Conservation (phyloP, 1,140 invertebrate species). For the Amphibalanus amphitrite region DNA sequence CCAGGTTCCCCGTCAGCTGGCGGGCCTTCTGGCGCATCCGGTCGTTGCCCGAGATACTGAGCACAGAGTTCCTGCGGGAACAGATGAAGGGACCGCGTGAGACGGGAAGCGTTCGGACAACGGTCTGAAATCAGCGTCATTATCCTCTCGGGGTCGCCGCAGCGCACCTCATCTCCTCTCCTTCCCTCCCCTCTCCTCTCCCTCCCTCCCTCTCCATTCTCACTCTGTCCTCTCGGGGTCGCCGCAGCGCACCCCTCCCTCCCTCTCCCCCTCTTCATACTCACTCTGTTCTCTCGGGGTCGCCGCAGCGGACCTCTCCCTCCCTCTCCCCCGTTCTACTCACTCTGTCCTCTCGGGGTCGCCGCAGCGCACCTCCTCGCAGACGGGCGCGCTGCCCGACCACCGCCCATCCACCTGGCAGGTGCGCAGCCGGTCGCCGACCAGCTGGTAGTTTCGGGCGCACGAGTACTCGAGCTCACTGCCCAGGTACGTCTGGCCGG, state of each 20-base stretch:
- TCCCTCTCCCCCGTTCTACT: too few species aligned
- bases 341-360: too few species aligned
- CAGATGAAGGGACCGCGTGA: background rate
- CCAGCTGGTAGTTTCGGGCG: constrained; percentile 56
- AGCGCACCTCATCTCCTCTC: too few species aligned
- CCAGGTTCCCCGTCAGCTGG: constrained; percentile 41
- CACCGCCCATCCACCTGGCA: constrained; percentile 59
- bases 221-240: too few species aligned
- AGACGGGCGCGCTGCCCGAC: constrained; percentile 65
- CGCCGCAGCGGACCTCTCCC: too few species aligned
- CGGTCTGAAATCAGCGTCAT: too few species aligned
- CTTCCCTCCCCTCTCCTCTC: constrained; percentile 6
- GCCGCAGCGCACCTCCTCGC: constrained; percentile 41
- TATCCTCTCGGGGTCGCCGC: too few species aligned
- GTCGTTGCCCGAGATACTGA: constrained; percentile 1
- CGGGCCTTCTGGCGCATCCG: constrained; percentile 49
- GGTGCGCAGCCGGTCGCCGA: constrained; percentile 40
- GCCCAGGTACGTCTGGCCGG: constrained; percentile 56
- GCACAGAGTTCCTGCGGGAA: constrained; percentile 8
- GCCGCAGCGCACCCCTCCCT: too few species aligned
- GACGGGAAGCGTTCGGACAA: constrained; percentile 4
- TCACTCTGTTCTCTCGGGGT: too few species aligned
- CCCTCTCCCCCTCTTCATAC: too few species aligned
- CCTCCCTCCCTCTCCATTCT: too few species aligned
- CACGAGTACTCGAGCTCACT: constrained; percentile 62